Evolutionary conservation across 2,888 invertebrate genomes (phyloP), one percentile per base, ranked within the genome.

Genomic region (Serrognathus titanus): DNA sequence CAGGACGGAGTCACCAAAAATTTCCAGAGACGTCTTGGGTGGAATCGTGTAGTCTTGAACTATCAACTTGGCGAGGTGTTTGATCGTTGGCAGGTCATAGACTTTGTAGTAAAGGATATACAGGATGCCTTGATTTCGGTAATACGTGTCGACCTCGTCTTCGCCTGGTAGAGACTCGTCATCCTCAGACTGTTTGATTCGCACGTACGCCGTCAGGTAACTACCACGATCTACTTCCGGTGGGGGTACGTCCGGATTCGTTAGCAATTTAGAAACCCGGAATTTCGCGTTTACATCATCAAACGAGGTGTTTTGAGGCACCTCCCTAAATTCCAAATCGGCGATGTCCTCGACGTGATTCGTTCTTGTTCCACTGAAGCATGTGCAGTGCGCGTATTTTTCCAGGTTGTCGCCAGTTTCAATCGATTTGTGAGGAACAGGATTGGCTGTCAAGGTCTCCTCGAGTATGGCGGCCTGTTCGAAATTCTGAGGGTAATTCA

Each of bases 401-500:
- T 31, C 7, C n/a, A 31, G 10, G 9, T 48, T 1, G 24, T 31
- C 24, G n/a, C 5, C 31, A 7, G 61, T 77, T 12, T 39, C 3
- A 12, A 13, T 43, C 76, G 54, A 78, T 13, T n/a, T 24, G 13
- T 8, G 12, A 6, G 83, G 81, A 13, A 84, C 78, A 43, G 73
- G 71, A 45, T 68, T 69, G 0, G 85, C 85, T 8, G 82, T 80
- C 67, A 87, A 77, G 1, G 78, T 78, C 72, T 82, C 82, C 73
- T 87, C 87, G 36, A 88, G 70, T 43, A 82, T 76, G 63, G 79
- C 78, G 40, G 85, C 83, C 72, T 87, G 83, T 31, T 80, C 74
- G 55, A 83, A 82, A 5, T 77, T 80, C 57, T 79, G 79, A 0
- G 87, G 88, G 67, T 83, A 87, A 70, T 87, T 85, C 41, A 87